Base-by-base conservation (phyloP, 2,888 invertebrate genomes). In the Amblyjoppa proteus region DNA sequence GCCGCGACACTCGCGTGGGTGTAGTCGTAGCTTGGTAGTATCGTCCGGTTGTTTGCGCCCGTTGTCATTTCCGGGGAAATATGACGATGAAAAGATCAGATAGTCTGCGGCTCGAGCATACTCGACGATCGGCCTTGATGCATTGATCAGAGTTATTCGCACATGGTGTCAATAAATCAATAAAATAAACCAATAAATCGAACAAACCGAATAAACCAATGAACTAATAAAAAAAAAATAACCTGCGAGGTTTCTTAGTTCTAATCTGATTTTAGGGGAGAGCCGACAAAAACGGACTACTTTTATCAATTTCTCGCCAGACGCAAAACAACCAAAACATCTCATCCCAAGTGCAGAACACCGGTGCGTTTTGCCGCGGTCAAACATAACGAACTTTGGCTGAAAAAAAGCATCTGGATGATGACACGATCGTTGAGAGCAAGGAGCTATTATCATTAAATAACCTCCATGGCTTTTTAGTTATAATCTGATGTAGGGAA, bases 121-220 rank as follows among this genome's bases (percentile, higher is more conserved):
- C 41, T 41, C 41, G 41, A 41, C 9, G 16, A 45, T 45, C 45
- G 16, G 5, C 45, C 45, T 45, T 45, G 45, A 45, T 45, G 3
- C 13, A 56, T 69, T 45, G 69, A 58, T 77, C 77, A 68, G 34
- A 64, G 41, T n/a, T 31, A 49, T 51, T 28, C 25, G 34, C 13
- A 2, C 45, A 53, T 34, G 16, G 31, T n/a, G 38, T 56, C 56
- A 45, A 56, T 6, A 16, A 41, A 7, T n/a, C 41, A 61, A 45
- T 4, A 61, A 68, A 38, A 38, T 41, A 5, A 41, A 41, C 11
- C 41, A 41, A 41, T 41, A 41, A 41, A 9, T 3, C 41, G 34
- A 34, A 34, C 4, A 34, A 34, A 4, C 34, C 3, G 34, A 34
- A 34, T 34, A 4, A 34, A 34, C 34, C 34, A 34, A 34, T 4